Base-by-base conservation (phyloP, 2,113 vertebrate genomes). In the Dipodomys stephensi region DNA sequence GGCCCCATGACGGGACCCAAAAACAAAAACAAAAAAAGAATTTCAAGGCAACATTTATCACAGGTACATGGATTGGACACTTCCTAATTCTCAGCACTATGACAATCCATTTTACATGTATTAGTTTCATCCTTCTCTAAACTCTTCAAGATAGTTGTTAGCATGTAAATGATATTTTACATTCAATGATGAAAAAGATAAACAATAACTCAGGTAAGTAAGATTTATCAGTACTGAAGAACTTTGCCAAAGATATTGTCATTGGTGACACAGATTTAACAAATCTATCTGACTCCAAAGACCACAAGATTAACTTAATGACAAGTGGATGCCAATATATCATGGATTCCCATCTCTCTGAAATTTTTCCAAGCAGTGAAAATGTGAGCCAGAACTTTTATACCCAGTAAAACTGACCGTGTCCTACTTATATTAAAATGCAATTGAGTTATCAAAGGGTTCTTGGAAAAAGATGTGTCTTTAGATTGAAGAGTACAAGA, bases 351-450 rank as follows among this genome's bases (percentile, higher is more conserved):
- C 18, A 83, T n/a, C 44, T 71, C 57, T 78, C 23, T 88, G 27
- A 25, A 91, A 82, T n/a, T 57, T 94, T 90, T 94, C 89, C 82
- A 92, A 84, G 28, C 28, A 71, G 44, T 87, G 27, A 6, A 72
- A 88, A 68, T 20, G 23, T 79, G 44, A 90, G 25, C 39, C 71
- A 90, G 69, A 27, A 84, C 64, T 69, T 76, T 94, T 80, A 80
- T 76, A 90, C 22, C 49, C 20, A 79, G 13, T 71, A 87, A 87
- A 94, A 76, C 44, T 81, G 85, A 92, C 28, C 69, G 84, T 92
- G 16, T 35, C n/a, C 30, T 57, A 82, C 91, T 84, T 77, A 32
- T 72, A 15, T 18, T 32, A 77, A 60, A 53, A n/a, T n/a, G 81
- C 9, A 80, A 88, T 35, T 8, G 60, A 19, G 12, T 82, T 90